These are phyloP conservation scores for Dinomys branickii DNA, from an alignment of 2,113 vertebrate genomes.

Conservation along the genomic window DNA sequence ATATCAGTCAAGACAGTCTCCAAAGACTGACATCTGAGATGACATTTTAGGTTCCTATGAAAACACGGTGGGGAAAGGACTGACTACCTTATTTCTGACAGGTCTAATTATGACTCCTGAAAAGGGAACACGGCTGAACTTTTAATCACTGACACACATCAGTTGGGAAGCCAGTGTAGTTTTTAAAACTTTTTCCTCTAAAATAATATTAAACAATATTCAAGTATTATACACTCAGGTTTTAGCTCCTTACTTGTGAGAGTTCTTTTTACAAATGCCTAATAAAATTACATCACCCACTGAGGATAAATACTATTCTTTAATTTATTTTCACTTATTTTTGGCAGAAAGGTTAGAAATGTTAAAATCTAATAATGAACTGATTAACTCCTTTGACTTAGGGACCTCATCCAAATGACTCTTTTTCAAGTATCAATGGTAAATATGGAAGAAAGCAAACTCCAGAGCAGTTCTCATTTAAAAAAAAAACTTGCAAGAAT, in stretches of 20 bases:
- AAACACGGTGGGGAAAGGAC: neutral
- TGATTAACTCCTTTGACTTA: conserved; percentile 44
- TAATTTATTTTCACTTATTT: conserved; percentile 2
- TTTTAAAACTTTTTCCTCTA: neutral
- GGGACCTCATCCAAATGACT: neutral
- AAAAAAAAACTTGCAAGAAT: conserved; percentile 37
- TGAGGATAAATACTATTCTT: neutral
- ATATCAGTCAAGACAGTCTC: neutral
- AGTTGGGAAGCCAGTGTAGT: neutral
- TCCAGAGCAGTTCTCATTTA: neutral
- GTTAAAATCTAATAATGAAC: conserved; percentile 37
- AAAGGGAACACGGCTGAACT: conserved; percentile 6
- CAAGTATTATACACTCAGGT: neutral
- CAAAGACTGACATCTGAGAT: neutral
- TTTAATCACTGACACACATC: neutral
- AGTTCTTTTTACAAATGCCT: neutral
- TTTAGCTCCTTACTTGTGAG: neutral
- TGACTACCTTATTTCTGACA: neutral
- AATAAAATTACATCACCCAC: neutral
- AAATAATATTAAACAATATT: neutral
- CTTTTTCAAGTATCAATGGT: neutral
- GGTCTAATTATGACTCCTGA: neutral
- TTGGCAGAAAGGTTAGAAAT: neutral
- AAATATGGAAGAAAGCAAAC: conserved; percentile 42
- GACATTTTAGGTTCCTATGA: conserved; percentile 1